Evolutionary conservation across 1,140 invertebrate genomes (phyloP).

Genomic region (Paralvinella palmiformis): DNA sequence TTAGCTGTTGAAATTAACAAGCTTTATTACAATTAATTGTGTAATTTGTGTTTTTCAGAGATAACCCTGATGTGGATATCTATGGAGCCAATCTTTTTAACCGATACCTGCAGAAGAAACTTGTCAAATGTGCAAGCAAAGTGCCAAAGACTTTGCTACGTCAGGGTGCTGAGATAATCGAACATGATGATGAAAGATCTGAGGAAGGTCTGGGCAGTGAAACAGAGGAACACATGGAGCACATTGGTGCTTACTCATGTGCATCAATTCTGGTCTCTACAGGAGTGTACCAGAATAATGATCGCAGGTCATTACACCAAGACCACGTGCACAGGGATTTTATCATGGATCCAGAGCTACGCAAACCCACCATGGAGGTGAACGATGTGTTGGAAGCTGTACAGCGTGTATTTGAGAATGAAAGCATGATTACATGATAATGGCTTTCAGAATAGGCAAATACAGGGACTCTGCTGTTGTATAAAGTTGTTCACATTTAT

Average conservation of each 20-base stretch:
- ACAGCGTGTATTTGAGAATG: constrained; percentile 53
- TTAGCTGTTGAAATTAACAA: not conserved
- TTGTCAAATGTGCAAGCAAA: too few relatives aligned
- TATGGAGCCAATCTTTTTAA: constrained; percentile 70
- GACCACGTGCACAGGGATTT: constrained; percentile 49
- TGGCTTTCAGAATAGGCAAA: too few relatives aligned
- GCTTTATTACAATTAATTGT: not conserved
- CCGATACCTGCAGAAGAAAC: constrained; percentile 54
- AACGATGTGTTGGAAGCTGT: constrained; percentile 56
- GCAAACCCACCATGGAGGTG: constrained; percentile 52
- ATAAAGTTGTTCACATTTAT: too few relatives aligned
- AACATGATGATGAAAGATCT: too few relatives aligned
- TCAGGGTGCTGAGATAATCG: too few relatives aligned
- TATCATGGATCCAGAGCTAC: constrained; percentile 53
- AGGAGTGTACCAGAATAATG: constrained; percentile 41
- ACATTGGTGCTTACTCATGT: constrained; percentile 31
- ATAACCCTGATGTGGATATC: constrained; percentile 67
- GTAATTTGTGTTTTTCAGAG: constrained; percentile 51
- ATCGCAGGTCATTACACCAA: constrained; percentile 30
- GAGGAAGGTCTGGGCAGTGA: not conserved
- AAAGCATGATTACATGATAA: constrained; percentile 38
- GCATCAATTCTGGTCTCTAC: constrained; percentile 49
- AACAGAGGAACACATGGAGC: constrained; percentile 12
- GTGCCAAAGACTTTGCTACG: too few relatives aligned
- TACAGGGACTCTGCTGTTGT: too few relatives aligned